A percentile compares a stretch with the other conserved stretches of the same genome.
Evolutionary conservation across 64 coral and sea anemone genomes (phyloP).

Genomic region (Stichodactyla mertensii): DNA sequence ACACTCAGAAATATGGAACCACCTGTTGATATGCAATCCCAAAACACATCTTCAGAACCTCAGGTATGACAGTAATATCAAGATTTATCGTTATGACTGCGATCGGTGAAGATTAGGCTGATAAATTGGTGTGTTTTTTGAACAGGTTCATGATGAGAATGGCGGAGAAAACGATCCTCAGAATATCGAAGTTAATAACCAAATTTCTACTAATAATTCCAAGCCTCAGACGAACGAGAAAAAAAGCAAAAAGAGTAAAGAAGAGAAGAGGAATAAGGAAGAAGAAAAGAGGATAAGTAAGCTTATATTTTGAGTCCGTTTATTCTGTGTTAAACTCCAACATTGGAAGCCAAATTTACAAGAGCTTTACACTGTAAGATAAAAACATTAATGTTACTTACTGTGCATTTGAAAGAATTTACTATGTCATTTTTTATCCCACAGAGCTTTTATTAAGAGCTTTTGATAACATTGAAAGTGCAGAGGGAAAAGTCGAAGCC

Average conservation of each 20-base stretch:
- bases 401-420: background rate
- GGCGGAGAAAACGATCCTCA: background rate
- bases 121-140: background rate
- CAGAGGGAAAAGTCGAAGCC: slow-evolving; percentile 52
- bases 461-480: slow-evolving; percentile 35
- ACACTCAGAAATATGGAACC: background rate
- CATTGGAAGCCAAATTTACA: background rate
- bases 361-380: background rate
- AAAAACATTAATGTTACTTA: background rate
- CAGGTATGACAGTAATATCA: background rate
- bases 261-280: slow-evolving; percentile 50
- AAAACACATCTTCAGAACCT: background rate
- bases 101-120: background rate
- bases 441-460: slow-evolving; percentile 35
- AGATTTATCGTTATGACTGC: background rate
- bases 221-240: slow-evolving; percentile 9
- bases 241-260: slow-evolving; percentile 31
- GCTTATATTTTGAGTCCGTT: background rate
- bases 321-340: background rate
- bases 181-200: background rate
- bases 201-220: background rate
- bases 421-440: background rate
- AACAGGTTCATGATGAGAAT: slow-evolving; percentile 15
- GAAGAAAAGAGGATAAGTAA: slow-evolving; percentile 62
- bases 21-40: background rate